Evolutionary conservation across 2,888 invertebrate species (phyloP), one percentile per base, ranked within the genome.

Genomic region (Coleophora flavipennella): DNA sequence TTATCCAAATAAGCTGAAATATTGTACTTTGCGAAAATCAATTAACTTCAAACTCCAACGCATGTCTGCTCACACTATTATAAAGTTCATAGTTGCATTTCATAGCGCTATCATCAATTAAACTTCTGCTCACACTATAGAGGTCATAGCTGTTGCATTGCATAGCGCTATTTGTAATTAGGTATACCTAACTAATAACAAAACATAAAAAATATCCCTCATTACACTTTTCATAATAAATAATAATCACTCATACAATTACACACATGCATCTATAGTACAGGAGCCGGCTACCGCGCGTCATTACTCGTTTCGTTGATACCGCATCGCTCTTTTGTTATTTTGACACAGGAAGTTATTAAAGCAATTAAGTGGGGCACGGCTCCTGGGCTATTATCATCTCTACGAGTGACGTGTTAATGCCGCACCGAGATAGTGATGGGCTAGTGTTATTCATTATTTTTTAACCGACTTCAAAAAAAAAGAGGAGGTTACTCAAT

Each of bases 331-430:
- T 81, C 83, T 79, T 80, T 84, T 84, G 84, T 84, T 84, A 84
- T 84, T 84, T 84, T 83, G 84, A 84, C 83, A 80, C 84, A 84
- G 84, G 84, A 84, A 84, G 83, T 81, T 83, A 83, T 84, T 84
- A 84, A 79, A 84, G 83, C 78, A 84, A 84, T 84, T 84, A 84
- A 83, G 71, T 72, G 73, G 74, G 72, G 76, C 75, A 77, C 76
- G 73, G 73, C 76, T 77, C 73, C 72, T 74, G 74, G 48, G 62
- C 77, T 78, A 83, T 83, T 81, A 83, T 81, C 78, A 78, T 77
- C 77, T 76, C 74, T 68, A 73, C 66, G 70, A 77, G 67, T 83
- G 84, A 84, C 81, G 83, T 79, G 83, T 79, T 83, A 83, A 84
- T 84, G 72, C 66, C 65, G 58, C 52, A 48, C 51, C 46, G 44